phyloP scores from a whole-genome alignment of 2,797 vertebrate species.

The Allobates femoralis region DNA sequence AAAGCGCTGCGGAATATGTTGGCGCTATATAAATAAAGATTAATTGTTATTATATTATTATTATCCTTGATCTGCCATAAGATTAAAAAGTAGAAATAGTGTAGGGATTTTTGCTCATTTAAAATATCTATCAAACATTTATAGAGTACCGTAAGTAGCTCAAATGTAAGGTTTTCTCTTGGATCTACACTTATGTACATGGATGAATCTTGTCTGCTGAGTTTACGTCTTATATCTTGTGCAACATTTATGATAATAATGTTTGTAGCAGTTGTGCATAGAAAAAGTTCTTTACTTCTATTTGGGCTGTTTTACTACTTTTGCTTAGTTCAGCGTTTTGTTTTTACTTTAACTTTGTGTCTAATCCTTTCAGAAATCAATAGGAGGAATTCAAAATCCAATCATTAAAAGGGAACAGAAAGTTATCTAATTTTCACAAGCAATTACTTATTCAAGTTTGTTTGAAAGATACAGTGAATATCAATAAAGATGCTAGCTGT shows the following conservation, averaged over 20 bases:
- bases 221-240: not conserved
- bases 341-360: constrained; percentile 22
- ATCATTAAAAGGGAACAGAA: constrained; percentile 44
- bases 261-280: not conserved
- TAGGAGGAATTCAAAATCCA: constrained; percentile 17
- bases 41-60: too few species aligned
- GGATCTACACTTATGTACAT: not conserved
- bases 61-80: not conserved
- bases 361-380: constrained; percentile 23
- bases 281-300: not conserved
- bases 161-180: not conserved
- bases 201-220: not conserved
- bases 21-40: too few species aligned
- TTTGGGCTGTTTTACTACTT: not conserved
- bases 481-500: constrained; percentile 48
- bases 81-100: not conserved
- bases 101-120: not conserved
- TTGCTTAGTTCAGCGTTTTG: not conserved
- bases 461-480: constrained; percentile 46
- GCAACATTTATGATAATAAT: not conserved
- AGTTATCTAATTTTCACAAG: constrained; percentile 43
- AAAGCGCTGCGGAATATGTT: too few species aligned
- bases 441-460: constrained; percentile 47
- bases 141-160: not conserved
- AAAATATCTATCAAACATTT: not conserved